Percentiles rank a stretch among this genome's conserved stretches.
phyloP scores from a whole-genome alignment of 2,113 vertebrate species.

The Antennarius striatus region DNA sequence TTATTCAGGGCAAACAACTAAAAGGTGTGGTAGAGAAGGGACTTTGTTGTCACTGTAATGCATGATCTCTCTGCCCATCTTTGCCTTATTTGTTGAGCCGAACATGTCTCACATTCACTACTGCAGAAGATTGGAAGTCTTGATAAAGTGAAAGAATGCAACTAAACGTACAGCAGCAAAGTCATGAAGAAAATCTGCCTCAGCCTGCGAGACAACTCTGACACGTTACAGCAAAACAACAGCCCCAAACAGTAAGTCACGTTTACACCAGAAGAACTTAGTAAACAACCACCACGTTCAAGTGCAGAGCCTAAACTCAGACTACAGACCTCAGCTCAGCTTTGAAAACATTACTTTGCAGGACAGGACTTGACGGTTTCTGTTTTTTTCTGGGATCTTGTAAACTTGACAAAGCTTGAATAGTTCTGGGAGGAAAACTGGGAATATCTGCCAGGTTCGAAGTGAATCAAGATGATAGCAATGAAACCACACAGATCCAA shows the following conservation, averaged over 20 bases:
- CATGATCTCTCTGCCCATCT: too few species aligned
- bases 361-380: neutral
- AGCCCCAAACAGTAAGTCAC: neutral
- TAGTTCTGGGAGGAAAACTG: neutral
- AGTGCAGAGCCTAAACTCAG: too few species aligned
- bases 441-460: neutral
- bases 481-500: neutral
- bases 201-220: neutral
- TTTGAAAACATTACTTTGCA: neutral
- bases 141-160: neutral
- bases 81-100: too few species aligned
- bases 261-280: neutral
- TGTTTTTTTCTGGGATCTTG: neutral
- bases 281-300: too few species aligned
- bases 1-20: too few species aligned
- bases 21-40: too few species aligned
- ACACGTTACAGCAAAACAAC: neutral
- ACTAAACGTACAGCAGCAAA: neutral
- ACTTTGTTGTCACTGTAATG: too few species aligned
- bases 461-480: neutral
- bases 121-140: too few species aligned
- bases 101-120: too few species aligned
- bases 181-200: constrained; percentile 1
- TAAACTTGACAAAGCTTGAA: neutral
- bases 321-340: too few species aligned